These are phyloP conservation scores for Graptemys geographica DNA, from an alignment of 2,797 vertebrate genomes.

Conservation along the genomic window DNA sequence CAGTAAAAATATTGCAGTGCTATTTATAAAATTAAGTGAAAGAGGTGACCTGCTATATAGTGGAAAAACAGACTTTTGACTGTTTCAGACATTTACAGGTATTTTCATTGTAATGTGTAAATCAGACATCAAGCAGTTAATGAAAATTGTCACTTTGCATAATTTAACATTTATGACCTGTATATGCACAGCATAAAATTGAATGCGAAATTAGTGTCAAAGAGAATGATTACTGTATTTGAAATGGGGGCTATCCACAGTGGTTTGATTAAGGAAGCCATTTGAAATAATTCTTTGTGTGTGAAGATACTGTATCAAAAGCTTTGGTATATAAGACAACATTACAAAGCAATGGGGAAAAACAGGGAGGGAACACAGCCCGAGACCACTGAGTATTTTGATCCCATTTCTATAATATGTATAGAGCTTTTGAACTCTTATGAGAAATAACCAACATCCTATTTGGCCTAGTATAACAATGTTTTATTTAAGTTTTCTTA, in stretches of 20 bases:
- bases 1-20: neutral
- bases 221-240: neutral
- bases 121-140: neutral
- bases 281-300: neutral
- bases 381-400: neutral
- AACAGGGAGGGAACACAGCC: neutral
- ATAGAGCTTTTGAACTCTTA: neutral
- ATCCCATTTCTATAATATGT: neutral
- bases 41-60: neutral
- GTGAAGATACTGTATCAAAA: neutral
- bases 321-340: neutral
- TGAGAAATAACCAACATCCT: neutral
- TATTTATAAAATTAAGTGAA: constrained; percentile 18
- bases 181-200: neutral
- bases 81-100: neutral
- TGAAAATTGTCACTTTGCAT: neutral
- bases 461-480: neutral
- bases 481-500: neutral
- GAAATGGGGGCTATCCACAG: neutral
- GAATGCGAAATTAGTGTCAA: neutral
- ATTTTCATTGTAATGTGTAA: neutral
- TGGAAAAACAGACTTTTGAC: neutral
- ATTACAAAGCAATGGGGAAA: neutral
- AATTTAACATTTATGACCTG: neutral
- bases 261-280: neutral